phyloP scores from a whole-genome alignment of 2,797 vertebrate genomes.

The Lycodopsis pacificus region DNA sequence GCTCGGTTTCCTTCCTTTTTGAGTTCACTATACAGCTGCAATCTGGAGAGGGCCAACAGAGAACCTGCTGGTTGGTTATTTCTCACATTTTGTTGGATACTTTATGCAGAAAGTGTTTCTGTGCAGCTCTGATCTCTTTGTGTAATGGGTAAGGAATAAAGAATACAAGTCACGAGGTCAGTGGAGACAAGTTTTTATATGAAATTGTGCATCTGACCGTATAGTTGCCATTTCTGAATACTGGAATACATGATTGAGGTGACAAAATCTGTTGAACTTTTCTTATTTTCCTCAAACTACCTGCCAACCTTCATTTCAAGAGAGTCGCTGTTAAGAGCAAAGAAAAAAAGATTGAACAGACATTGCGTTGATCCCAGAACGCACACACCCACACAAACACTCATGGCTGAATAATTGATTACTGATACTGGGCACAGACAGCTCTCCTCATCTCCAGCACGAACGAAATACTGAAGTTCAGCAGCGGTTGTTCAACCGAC shows the following conservation, averaged over 20 bases:
- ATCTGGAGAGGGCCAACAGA: not conserved
- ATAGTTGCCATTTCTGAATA: conserved; percentile 20
- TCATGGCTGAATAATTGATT: not conserved
- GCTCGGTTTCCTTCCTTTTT: conserved; percentile 57
- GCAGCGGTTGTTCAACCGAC: not conserved
- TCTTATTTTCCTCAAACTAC: conserved; percentile 4
- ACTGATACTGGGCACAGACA: not conserved
- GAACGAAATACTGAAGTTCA: not conserved
- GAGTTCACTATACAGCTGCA: conserved; percentile 14
- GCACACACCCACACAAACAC: not conserved
- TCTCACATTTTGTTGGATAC: not conserved
- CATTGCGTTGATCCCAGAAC: conserved; percentile 21
- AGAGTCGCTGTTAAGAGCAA: not conserved
- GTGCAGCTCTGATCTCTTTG: not conserved
- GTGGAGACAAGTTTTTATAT: conserved; percentile 41
- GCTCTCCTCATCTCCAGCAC: not conserved
- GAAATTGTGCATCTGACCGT: conserved; percentile 36
- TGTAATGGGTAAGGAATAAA: conserved; percentile 12
- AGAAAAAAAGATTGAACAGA: not conserved
- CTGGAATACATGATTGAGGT: conserved; percentile 22
- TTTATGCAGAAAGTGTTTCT: not conserved
- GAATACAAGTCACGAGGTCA: conserved; percentile 8
- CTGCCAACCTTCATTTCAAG: not conserved
- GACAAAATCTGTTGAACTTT: not conserved
- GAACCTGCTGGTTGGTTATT: not conserved